phyloP scores from a whole-genome alignment of 1,140 invertebrate species.

The Asbolus verrucosus region DNA sequence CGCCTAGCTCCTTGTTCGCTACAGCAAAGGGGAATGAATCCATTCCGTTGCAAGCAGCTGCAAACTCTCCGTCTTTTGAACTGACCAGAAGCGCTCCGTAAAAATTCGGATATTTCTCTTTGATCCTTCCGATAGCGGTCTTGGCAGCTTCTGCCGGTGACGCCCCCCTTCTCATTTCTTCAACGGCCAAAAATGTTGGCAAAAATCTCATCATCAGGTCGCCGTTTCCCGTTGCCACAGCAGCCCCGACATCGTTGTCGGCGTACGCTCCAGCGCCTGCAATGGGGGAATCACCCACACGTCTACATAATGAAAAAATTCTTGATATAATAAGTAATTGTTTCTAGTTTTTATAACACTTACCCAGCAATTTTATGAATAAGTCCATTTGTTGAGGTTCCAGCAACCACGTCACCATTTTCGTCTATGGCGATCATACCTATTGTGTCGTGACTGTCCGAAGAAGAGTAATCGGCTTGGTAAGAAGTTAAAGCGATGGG shows the following conservation, averaged over 20 bases:
- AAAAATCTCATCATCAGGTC: too few species aligned
- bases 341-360: conserved; percentile 22
- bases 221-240: conserved; percentile 95
- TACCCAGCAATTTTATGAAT: conserved; percentile 94
- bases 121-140: conserved; percentile 76
- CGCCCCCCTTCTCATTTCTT: conserved; percentile 84
- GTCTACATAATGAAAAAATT: conserved; percentile 64
- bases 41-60: conserved; percentile 87
- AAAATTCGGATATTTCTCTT: conserved; percentile 82
- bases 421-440: conserved; percentile 93
- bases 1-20: conserved; percentile 46
- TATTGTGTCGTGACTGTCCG: conserved; percentile 95
- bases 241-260: conserved; percentile 89
- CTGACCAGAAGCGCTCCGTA: conserved; percentile 86
- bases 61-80: conserved; percentile 79
- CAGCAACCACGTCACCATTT: conserved; percentile 84
- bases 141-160: conserved; percentile 76
- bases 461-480: conserved; percentile 63
- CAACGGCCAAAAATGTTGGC: conserved; percentile 90
- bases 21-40: conserved; percentile 78
- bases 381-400: conserved; percentile 96
- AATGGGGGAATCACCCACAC: conserved; percentile 95
- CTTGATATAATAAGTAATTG: too few species aligned
- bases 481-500: conserved; percentile 54
- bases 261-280: conserved; percentile 95